Percentiles rank a stretch among this genome's conserved stretches.
These are phyloP conservation scores for Sitobion miscanthi DNA, from an alignment of 1,140 invertebrate species.

Conservation along the genomic window DNA sequence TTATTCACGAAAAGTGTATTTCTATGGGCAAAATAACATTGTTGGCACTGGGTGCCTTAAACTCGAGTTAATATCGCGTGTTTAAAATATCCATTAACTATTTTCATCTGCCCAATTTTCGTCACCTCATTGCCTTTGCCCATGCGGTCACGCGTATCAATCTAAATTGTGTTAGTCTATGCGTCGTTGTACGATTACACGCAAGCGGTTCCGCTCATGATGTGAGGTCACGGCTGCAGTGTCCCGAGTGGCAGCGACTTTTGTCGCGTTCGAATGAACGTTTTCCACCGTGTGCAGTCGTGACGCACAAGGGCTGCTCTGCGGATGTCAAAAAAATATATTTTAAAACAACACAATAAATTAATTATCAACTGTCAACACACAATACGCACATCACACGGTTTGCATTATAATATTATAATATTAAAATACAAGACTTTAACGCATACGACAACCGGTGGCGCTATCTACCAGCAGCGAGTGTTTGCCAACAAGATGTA, in stretches of 20 bases:
- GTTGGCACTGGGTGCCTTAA: too few relatives aligned
- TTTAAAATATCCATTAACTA: background rate
- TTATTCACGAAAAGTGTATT: too few relatives aligned
- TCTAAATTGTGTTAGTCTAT: background rate
- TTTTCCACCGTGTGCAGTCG: background rate
- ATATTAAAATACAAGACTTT: background rate
- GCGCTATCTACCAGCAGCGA: background rate
- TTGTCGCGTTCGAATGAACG: background rate
- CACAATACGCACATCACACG: background rate
- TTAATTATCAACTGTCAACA: too few relatives aligned
- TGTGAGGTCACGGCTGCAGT: too few relatives aligned
- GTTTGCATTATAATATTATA: too few relatives aligned
- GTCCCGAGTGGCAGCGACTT: too few relatives aligned
- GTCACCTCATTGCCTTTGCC: too few relatives aligned
- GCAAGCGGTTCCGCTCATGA: background rate
- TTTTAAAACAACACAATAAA: background rate
- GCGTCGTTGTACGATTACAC: background rate
- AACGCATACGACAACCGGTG: background rate
- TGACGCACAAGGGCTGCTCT: background rate
- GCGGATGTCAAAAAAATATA: background rate
- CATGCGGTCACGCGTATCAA: background rate
- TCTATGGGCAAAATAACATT: too few relatives aligned
- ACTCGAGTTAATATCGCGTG: background rate
- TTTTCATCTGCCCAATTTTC: background rate
- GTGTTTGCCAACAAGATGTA: background rate